phyloP scores from a whole-genome alignment of 2,797 vertebrate species.

The Crax fasciolata region DNA sequence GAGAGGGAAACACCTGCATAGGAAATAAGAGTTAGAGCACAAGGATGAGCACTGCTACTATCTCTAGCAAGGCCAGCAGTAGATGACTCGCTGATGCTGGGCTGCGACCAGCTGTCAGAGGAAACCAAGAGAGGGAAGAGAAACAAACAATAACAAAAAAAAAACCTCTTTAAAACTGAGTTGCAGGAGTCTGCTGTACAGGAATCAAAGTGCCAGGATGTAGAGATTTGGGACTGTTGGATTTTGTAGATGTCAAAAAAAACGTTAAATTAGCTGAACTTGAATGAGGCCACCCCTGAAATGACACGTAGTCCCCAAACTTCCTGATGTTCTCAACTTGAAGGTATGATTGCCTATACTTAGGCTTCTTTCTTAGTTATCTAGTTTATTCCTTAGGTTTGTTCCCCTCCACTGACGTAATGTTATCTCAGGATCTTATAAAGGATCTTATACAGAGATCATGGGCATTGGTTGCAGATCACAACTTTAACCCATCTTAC shows the following conservation, averaged over 20 bases:
- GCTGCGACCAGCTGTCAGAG: background rate
- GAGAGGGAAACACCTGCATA: background rate
- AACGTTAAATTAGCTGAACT: background rate
- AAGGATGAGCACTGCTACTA: background rate
- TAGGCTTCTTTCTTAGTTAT: background rate
- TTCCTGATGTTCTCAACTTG: background rate
- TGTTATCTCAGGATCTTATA: background rate
- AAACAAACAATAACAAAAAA: background rate
- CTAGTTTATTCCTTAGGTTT: background rate
- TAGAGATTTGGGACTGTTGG: background rate
- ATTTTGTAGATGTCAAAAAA: background rate
- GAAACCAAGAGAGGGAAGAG: background rate
- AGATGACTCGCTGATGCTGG: rapidly evolving
- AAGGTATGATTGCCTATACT: background rate
- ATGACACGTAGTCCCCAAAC: background rate
- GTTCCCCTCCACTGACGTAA: background rate
- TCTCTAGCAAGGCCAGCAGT: background rate
- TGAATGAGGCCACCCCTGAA: rapidly evolving
- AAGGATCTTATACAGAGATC: background rate
- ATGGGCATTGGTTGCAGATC: background rate
- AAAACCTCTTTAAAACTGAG: background rate
- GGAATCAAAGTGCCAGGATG: background rate
- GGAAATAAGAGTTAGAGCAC: background rate
- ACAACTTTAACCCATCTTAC: background rate
- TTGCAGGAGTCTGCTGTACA: background rate